Percentiles rank a stretch among this genome's conserved stretches.
These are phyloP conservation scores for Ameiurus melas DNA, from an alignment of 2,113 vertebrate genomes.

Conservation along the genomic window DNA sequence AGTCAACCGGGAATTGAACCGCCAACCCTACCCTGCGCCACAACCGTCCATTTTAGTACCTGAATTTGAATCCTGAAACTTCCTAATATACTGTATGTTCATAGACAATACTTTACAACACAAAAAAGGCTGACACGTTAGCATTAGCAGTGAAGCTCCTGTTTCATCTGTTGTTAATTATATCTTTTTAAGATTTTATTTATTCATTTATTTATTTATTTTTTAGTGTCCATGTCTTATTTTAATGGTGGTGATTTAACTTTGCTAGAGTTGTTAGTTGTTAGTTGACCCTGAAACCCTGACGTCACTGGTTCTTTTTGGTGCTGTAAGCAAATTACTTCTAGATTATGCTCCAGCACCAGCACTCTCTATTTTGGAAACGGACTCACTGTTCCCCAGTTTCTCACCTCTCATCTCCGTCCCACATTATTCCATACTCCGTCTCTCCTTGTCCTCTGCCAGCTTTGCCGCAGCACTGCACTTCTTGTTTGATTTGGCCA, in stretches of 20 bases:
- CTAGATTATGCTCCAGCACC: neutral
- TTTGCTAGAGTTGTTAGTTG: neutral
- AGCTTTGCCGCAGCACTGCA: neutral
- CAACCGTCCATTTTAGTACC: no score
- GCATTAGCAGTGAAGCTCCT: neutral
- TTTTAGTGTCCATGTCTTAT: neutral
- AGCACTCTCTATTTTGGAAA: neutral
- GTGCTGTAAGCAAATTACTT: neutral
- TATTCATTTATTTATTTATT: no score
- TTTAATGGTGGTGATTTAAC: neutral
- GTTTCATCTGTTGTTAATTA: neutral
- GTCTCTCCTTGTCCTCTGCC: slow-evolving; percentile 20
- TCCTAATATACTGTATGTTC: neutral
- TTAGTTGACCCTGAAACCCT: neutral
- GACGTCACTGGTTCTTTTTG: neutral
- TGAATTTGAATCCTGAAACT: neutral
- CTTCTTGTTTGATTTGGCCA: slow-evolving; percentile 29
- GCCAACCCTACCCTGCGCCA: no score
- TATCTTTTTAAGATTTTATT: no score
- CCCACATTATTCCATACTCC: slow-evolving; percentile 15
- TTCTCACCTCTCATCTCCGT: slow-evolving; percentile 28
- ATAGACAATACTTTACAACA: neutral
- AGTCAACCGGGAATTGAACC: no score
- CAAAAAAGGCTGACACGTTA: neutral
- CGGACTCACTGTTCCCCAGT: neutral